These are phyloP conservation scores for Novumbra hubbsi DNA, from an alignment of 2,797 vertebrate species.

Conservation along the genomic window DNA sequence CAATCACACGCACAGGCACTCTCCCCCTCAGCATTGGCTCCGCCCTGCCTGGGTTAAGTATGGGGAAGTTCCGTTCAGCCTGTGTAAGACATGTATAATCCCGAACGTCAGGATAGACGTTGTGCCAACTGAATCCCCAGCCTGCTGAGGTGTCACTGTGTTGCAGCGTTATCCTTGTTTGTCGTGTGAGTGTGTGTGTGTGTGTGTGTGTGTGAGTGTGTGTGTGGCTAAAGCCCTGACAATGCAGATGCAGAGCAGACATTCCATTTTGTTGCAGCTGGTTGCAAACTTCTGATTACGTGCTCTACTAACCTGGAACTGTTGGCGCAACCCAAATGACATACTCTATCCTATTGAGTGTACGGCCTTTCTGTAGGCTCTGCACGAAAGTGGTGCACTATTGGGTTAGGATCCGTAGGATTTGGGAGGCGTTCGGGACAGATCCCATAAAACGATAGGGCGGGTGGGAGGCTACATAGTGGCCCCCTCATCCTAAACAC, in stretches of 20 bases:
- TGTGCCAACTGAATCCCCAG: too few species aligned
- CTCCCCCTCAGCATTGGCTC: slow-evolving; percentile 8
- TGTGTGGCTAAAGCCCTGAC: background rate
- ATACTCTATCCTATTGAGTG: background rate
- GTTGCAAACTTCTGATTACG: slow-evolving; percentile 78
- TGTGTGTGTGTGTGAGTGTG: background rate
- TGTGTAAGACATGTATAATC: slow-evolving; percentile 6
- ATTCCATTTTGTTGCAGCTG: slow-evolving; percentile 73
- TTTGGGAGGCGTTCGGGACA: background rate
- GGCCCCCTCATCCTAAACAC: background rate
- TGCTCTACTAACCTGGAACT: slow-evolving; percentile 80
- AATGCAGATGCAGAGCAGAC: slow-evolving; percentile 41
- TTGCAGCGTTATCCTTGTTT: background rate
- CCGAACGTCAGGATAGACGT: background rate
- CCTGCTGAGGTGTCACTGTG: slow-evolving; percentile 2
- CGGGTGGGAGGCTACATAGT: slow-evolving; percentile 48
- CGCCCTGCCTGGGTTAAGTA: slow-evolving; percentile 25
- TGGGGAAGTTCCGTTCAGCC: slow-evolving; percentile 10
- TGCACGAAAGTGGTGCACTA: background rate
- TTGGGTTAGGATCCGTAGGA: too few species aligned
- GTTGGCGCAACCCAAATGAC: slow-evolving; percentile 36
- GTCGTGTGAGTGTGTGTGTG: background rate
- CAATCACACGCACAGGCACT: slow-evolving; percentile 16
- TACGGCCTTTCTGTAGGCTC: background rate
- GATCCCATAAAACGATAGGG: slow-evolving; percentile 1